phyloP scores from a whole-genome alignment of 2,113 vertebrate species.

The Aspiorhynchus laticeps region DNA sequence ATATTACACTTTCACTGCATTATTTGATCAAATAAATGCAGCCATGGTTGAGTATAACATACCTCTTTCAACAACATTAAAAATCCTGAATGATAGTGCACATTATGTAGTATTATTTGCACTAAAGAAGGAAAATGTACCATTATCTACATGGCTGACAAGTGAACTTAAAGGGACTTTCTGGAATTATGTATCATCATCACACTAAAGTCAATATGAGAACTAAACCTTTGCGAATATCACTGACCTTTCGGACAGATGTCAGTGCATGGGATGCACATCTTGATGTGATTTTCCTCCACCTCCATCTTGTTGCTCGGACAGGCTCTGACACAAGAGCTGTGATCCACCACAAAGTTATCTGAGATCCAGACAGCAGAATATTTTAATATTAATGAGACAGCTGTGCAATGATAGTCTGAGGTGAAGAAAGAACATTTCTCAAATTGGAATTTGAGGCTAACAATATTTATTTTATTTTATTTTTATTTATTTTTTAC shows the following conservation, averaged over 20 bases:
- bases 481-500: too few species aligned
- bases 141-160: too few species aligned
- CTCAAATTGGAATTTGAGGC: not conserved
- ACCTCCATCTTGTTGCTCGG: constrained; percentile 99
- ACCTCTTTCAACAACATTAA: too few species aligned
- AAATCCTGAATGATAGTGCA: too few species aligned
- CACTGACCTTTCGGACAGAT: constrained; percentile 95
- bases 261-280: constrained; percentile 97
- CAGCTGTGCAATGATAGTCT: not conserved
- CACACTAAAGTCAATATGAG: not conserved
- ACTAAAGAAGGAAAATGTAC: too few species aligned
- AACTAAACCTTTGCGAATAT: not conserved
- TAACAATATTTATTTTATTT: too few species aligned
- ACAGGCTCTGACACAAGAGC: constrained; percentile 94
- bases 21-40: not conserved
- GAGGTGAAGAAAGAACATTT: not conserved
- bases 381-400: not conserved
- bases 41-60: not conserved
- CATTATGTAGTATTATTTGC: too few species aligned
- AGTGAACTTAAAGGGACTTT: too few species aligned
- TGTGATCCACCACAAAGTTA: constrained; percentile 98
- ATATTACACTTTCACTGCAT: not conserved
- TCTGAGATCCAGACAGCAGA: constrained; percentile 72
- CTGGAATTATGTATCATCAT: too few species aligned
- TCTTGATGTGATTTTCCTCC: constrained; percentile 95